Percentiles rank a stretch among this genome's conserved stretches.
These are phyloP conservation scores for Eubucco bourcierii DNA, from an alignment of 2,113 vertebrate species.

Conservation along the genomic window DNA sequence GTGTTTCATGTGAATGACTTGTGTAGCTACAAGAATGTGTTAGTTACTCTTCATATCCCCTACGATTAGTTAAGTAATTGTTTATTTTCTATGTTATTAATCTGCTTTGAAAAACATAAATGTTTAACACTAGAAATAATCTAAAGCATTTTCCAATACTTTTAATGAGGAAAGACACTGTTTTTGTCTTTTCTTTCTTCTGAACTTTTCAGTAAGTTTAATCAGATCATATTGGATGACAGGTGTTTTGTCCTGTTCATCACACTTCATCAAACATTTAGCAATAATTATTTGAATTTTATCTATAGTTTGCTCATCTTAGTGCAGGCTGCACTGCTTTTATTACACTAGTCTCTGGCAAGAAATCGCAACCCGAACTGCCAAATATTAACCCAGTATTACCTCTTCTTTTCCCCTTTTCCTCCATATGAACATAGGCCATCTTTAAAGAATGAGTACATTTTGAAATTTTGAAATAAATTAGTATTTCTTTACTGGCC, in stretches of 20 bases:
- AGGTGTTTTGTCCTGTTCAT: neutral
- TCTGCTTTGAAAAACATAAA: neutral
- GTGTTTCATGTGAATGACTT: neutral
- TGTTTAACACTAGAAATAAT: neutral
- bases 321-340: neutral
- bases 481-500: neutral
- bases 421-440: neutral
- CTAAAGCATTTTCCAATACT: neutral
- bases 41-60: neutral
- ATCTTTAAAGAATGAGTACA: neutral
- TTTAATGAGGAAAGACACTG: neutral
- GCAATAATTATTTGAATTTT: neutral
- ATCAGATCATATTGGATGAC: neutral
- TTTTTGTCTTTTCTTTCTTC: neutral
- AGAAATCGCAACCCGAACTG: neutral
- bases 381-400: neutral
- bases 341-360: neutral
- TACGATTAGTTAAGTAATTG: neutral
- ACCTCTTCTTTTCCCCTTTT: neutral
- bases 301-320: neutral
- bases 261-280: neutral
- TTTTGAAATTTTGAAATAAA: neutral
- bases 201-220: neutral
- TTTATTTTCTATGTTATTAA: neutral
- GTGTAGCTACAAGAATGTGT: neutral